These are phyloP conservation scores for Apogon hyalosoma DNA, from an alignment of 2,797 vertebrate species.

Conservation along the genomic window DNA sequence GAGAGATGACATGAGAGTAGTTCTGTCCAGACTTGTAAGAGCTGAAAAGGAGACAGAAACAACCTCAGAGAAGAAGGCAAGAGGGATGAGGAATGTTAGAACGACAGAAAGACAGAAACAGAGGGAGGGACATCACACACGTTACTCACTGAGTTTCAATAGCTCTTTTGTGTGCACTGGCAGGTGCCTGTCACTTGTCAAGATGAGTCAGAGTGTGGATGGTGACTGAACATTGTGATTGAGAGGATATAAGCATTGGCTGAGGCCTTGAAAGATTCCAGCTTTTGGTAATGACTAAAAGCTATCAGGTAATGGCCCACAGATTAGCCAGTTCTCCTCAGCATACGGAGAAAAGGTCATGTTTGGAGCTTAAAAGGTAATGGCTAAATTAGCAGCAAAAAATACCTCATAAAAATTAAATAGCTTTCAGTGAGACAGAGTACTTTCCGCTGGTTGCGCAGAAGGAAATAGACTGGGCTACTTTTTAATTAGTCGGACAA, in stretches of 20 bases:
- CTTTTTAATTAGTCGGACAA: constrained; percentile 69
- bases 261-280: constrained; percentile 45
- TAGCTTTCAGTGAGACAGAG: constrained; percentile 52
- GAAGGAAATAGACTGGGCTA: constrained; percentile 60
- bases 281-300: constrained; percentile 56
- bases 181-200: constrained; percentile 75
- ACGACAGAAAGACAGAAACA: constrained; percentile 43
- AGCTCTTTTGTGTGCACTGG: constrained; percentile 64
- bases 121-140: constrained; percentile 51
- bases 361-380: constrained; percentile 61
- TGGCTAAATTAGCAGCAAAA: constrained; percentile 69
- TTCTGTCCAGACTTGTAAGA: constrained; percentile 33
- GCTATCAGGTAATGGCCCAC: constrained; percentile 61
- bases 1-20: constrained; percentile 10
- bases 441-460: constrained; percentile 47
- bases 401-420: constrained; percentile 69
- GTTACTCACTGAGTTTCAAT: constrained; percentile 54
- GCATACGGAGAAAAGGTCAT: constrained; percentile 70
- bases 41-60: background rate
- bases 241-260: constrained; percentile 24
- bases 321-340: constrained; percentile 54
- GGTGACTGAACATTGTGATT: constrained; percentile 41
- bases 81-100: constrained; percentile 32
- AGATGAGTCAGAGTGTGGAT: constrained; percentile 57
- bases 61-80: constrained; percentile 25